phyloP scores from a whole-genome alignment of 2,113 vertebrate species.

The Hippocampus mohnikei region DNA sequence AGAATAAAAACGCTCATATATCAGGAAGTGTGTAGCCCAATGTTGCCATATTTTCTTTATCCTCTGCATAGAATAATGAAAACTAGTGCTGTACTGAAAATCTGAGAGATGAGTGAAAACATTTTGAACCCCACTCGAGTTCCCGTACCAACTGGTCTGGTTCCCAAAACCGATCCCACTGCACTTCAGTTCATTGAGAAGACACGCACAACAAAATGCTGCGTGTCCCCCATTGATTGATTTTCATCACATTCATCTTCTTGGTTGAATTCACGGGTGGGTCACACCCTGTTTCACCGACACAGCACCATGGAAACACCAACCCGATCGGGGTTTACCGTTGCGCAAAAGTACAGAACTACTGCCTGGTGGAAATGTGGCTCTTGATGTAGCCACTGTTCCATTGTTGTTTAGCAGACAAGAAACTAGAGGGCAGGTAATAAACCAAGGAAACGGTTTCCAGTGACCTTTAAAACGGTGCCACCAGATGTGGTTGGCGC shows the following conservation, averaged over 20 bases:
- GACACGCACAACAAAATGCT: too few species aligned
- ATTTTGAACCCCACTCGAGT: too few species aligned
- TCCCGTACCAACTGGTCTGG: too few species aligned
- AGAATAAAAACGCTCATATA: too few species aligned
- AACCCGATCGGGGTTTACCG: background rate
- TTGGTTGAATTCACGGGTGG: background rate
- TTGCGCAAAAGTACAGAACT: background rate
- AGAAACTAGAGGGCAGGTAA: background rate
- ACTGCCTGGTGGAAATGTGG: background rate
- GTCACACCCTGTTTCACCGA: background rate
- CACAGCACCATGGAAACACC: background rate
- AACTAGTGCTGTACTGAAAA: too few species aligned
- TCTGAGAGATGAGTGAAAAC: too few species aligned
- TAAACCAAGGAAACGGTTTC: background rate
- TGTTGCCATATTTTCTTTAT: too few species aligned
- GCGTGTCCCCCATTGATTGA: background rate
- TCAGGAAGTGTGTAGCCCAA: too few species aligned
- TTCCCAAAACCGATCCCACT: too few species aligned
- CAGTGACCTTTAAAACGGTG: constrained; percentile 2
- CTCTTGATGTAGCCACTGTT: background rate
- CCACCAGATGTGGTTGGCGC: background rate
- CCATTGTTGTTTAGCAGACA: background rate
- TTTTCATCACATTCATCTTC: background rate
- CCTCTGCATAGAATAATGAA: too few species aligned
- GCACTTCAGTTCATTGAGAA: too few species aligned